Evolutionary conservation across 1,140 invertebrate genomes (phyloP).

Genomic region (Eciton burchellii): DNA sequence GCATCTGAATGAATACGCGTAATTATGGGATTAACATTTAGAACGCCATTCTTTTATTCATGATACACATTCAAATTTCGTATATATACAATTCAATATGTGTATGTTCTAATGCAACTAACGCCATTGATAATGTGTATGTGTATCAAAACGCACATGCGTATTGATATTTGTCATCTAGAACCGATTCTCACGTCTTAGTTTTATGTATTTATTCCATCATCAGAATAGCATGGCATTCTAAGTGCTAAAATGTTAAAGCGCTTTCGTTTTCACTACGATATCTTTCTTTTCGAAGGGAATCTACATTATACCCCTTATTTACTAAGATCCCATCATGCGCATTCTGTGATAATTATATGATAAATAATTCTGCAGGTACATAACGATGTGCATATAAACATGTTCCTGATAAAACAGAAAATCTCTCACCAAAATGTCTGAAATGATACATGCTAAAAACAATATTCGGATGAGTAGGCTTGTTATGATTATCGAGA

Average conservation of each 20-base stretch:
- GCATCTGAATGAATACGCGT: background rate
- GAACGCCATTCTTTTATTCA: too few relatives aligned
- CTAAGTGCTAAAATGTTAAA: background rate
- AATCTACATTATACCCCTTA: slow-evolving; percentile 1
- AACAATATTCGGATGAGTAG: background rate
- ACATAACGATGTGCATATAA: slow-evolving; percentile 6
- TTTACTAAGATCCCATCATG: slow-evolving; percentile 1
- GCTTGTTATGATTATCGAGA: background rate
- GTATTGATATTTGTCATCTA: too few relatives aligned
- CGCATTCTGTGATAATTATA: slow-evolving; percentile 12
- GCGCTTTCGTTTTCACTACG: background rate
- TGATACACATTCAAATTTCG: too few relatives aligned
- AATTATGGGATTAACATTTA: background rate
- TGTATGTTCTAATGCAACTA: too few relatives aligned
- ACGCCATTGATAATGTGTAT: too few relatives aligned
- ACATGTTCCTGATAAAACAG: background rate
- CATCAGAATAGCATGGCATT: too few relatives aligned
- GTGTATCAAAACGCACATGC: too few relatives aligned
- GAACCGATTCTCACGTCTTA: too few relatives aligned
- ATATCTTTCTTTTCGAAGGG: background rate
- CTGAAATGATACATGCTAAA: background rate
- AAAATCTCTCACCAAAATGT: slow-evolving; percentile 1
- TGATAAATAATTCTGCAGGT: background rate
- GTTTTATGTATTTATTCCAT: too few relatives aligned
- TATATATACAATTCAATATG: too few relatives aligned